Base-by-base conservation (phyloP, 2,888 invertebrate genomes). In the Allophyes oxyacanthae region DNA sequence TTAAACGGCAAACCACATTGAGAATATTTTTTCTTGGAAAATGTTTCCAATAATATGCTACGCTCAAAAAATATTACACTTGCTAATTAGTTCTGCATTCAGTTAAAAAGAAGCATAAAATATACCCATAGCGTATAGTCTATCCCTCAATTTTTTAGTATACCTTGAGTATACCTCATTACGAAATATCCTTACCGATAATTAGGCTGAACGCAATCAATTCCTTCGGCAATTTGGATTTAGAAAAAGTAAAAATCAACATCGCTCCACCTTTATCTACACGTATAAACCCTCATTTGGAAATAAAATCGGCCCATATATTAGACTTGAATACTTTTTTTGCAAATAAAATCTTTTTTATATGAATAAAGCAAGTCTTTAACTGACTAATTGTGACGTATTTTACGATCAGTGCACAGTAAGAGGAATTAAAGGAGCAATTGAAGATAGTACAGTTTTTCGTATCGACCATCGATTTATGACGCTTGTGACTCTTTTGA, bases 311-410 rank as follows among this genome's bases (percentile, higher is more conserved):
- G 79, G 67, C 62, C 79, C 79, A 77, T 81, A 84, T 77, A 77
- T 84, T 81, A 78, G 70, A 78, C 70, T 67, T 59, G 69, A 65
- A 60, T 65, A 63, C 70, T 78, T 85, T 87, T 87, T 89, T 86
- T 76, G 55, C 46, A 73, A 60, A 75, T 69, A 60, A 69, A 71
- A 62, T 56, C 57, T 73, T 75, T 70, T 75, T 75, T 73, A 65
- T 83, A 85, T 81, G 86, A 85, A 87, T 85, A 86, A 88, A 85
- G 71, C 79, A 72, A 78, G 83, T 81, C 83, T 86, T 85, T 83
- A 81, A 78, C 82, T 83, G 89, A 91, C 90, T 92, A 92, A 92
- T 92, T 92, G 91, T 88, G 87, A 86, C 83, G 87, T 89, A 88
- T 85, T 90, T 91, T 91, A 92, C 88, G 90, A 90, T 78, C 84